Percentiles rank a stretch among this genome's conserved stretches.
phyloP scores from a whole-genome alignment of 1,140 invertebrate species.

The Acyrthosiphon pisum region DNA sequence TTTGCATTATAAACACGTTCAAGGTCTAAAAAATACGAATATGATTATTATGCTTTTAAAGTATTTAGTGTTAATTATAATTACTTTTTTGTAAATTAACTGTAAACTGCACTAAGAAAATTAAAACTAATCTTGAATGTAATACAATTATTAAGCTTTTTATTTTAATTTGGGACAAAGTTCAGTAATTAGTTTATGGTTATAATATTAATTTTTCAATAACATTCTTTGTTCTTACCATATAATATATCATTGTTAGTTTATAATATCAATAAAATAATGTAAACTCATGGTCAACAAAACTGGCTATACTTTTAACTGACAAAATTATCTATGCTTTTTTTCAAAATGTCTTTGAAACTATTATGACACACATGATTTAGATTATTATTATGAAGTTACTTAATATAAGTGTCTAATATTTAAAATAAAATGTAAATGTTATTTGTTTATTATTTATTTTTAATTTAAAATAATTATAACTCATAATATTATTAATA shows the following conservation, averaged over 20 bases:
- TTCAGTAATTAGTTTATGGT: background rate
- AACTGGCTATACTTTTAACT: background rate
- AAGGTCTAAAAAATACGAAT: background rate
- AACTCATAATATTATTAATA: too few relatives aligned
- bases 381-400: too few relatives aligned
- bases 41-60: background rate
- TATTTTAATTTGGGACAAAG: background rate
- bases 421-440: too few relatives aligned
- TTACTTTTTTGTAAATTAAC: background rate
- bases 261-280: too few relatives aligned
- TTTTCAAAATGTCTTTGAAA: too few relatives aligned
- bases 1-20: slow-evolving; percentile 11
- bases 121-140: background rate
- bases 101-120: background rate
- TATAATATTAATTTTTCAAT: background rate
- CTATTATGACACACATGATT: too few relatives aligned
- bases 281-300: too few relatives aligned
- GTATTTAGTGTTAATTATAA: background rate
- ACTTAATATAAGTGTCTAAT: too few relatives aligned
- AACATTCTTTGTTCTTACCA: background rate
- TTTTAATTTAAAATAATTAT: too few relatives aligned
- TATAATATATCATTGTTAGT: too few relatives aligned
- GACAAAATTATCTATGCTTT: too few relatives aligned
- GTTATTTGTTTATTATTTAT: too few relatives aligned
- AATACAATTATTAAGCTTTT: background rate